phyloP scores from a whole-genome alignment of 1,140 invertebrate genomes.

The Lucilia cuprina region DNA sequence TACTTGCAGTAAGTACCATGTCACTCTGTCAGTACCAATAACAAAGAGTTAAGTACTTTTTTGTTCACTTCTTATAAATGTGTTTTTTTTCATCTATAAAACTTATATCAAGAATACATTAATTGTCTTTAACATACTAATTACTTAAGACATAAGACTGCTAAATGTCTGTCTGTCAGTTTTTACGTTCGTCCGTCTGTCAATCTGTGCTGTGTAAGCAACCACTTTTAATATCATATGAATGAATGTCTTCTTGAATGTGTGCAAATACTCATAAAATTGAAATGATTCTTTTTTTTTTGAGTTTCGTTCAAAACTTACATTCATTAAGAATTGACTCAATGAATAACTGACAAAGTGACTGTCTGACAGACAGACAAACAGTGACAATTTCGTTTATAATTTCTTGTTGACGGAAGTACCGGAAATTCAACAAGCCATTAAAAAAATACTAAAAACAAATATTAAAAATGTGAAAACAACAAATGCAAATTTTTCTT shows the following conservation, averaged over 20 bases:
- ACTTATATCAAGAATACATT: background rate
- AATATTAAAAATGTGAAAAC: too few species aligned
- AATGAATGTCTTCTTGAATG: background rate
- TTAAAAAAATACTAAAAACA: background rate
- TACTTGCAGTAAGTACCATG: too few species aligned
- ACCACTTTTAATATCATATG: too few species aligned
- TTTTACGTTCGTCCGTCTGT: too few species aligned
- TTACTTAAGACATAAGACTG: background rate
- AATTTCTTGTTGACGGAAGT: background rate
- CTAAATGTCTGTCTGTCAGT: background rate
- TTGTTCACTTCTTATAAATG: background rate
- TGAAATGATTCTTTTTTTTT: background rate
- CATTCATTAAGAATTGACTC: background rate
- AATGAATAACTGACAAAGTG: background rate
- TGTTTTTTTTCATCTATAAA: background rate
- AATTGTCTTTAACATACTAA: background rate
- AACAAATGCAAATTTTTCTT: too few species aligned
- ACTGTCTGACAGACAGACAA: background rate
- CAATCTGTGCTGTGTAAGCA: too few species aligned
- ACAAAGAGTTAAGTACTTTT: background rate
- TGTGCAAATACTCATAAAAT: background rate
- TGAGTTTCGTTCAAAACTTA: too few species aligned
- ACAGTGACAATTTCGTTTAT: background rate
- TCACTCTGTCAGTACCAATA: background rate
- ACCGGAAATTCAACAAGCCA: background rate